Conservation (phyloP, 2,888 invertebrate genomes). For the Macrosiphum euphorbiae region DNA sequence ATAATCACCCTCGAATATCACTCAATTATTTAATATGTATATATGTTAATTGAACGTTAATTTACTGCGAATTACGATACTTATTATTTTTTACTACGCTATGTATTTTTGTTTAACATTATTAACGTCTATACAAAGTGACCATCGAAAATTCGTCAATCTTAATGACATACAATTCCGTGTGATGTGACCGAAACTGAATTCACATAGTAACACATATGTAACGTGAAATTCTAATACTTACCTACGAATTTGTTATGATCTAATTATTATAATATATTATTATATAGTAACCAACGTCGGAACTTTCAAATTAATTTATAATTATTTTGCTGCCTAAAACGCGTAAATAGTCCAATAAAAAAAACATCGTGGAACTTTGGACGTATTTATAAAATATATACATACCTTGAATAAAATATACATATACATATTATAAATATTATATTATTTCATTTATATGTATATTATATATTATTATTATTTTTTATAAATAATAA, state of each 20-base stretch:
- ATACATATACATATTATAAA: not conserved
- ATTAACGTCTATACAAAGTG: not conserved
- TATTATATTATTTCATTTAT: not conserved
- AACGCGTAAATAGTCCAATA: conserved; percentile 8
- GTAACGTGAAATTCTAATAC: not conserved
- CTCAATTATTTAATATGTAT: conserved; percentile 24
- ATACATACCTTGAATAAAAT: not conserved
- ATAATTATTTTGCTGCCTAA: not conserved
- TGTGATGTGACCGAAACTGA: not conserved
- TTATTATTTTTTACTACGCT: conserved; percentile 13
- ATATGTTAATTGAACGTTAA: not conserved
- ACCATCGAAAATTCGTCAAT: not conserved
- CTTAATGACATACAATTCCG: not conserved
- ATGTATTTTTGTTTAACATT: conserved; percentile 1
- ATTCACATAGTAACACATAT: not conserved
- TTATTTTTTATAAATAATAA: not conserved
- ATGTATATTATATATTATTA: not conserved
- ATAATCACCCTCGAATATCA: not conserved
- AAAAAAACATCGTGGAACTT: conserved; percentile 1
- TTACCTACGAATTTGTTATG: conserved; percentile 4
- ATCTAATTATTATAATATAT: conserved; percentile 25
- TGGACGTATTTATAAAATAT: conserved; percentile 1
- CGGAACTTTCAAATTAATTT: not conserved
- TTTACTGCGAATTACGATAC: conserved; percentile 15
- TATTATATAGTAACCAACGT: not conserved